Evolutionary conservation across 2,888 invertebrate genomes (phyloP).

Genomic region (Odontocolon sp.): DNA sequence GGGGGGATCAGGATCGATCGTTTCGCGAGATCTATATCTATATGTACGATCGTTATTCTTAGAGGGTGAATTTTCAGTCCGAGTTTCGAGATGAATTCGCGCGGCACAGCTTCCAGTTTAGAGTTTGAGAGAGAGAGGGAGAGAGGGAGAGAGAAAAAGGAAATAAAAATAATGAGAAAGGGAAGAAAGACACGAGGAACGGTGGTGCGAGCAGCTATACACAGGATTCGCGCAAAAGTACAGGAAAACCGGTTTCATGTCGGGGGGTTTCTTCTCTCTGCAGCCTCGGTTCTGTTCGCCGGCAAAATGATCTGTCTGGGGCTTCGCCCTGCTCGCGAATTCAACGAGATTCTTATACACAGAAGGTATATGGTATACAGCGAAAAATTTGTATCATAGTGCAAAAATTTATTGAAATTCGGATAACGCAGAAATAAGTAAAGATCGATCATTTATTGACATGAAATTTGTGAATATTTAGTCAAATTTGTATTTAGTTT

Average conservation of each 20-base stretch:
- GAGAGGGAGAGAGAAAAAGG: conserved; percentile 39
- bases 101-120: conserved; percentile 35
- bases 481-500: no score
- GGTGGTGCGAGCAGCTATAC: conserved; percentile 53
- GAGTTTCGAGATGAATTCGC: no score
- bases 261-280: conserved; percentile 64
- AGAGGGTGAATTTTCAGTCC: no score
- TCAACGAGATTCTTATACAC: conserved; percentile 48
- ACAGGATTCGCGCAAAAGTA: conserved; percentile 37
- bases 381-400: no score
- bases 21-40: no score
- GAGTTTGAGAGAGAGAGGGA: conserved; percentile 33
- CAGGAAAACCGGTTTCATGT: conserved; percentile 72
- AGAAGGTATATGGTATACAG: no score
- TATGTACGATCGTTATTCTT: no score
- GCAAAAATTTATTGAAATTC: no score
- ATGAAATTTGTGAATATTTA: no score
- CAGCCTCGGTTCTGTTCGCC: conserved; percentile 63
- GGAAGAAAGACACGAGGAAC: conserved; percentile 46
- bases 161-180: conserved; percentile 53
- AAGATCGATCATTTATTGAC: no score
- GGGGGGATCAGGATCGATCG: no score
- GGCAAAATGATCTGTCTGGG: conserved; percentile 74
- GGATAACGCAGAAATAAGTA: no score
- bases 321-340: conserved; percentile 61